These are phyloP conservation scores for Noctua comes DNA, from an alignment of 2,888 invertebrate species.

Conservation along the genomic window DNA sequence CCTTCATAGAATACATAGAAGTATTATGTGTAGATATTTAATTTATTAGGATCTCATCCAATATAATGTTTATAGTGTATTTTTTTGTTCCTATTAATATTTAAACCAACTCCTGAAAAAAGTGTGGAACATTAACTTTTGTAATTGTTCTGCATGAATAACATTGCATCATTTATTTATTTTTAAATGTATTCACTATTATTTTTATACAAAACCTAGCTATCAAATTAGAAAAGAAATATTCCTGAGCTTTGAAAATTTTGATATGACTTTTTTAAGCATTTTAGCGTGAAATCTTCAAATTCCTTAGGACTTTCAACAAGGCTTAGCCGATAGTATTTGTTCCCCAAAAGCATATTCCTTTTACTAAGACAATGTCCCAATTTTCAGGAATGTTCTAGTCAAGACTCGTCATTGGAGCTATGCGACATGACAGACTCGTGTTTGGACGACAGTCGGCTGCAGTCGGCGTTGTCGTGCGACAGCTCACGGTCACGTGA, in stretches of 20 bases:
- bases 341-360: neutral
- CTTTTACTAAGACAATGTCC: constrained; percentile 16
- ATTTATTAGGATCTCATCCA: constrained; percentile 33
- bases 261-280: neutral
- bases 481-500: constrained; percentile 84
- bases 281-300: neutral
- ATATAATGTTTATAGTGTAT: constrained; percentile 28
- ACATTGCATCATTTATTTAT: constrained; percentile 21
- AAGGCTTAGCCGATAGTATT: constrained; percentile 30
- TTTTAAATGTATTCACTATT: constrained; percentile 18
- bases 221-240: neutral
- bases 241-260: constrained; percentile 8
- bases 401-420: constrained; percentile 89
- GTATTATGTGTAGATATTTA: constrained; percentile 45
- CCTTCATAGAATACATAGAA: constrained; percentile 58
- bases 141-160: constrained; percentile 51
- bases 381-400: constrained; percentile 87
- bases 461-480: constrained; percentile 88
- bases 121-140: constrained; percentile 60
- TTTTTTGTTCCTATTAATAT: constrained; percentile 50
- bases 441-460: constrained; percentile 84
- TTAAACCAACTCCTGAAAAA: constrained; percentile 49
- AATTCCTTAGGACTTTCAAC: constrained; percentile 20
- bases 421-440: constrained; percentile 85
- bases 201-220: neutral